Evolutionary conservation across 2,888 invertebrate genomes (phyloP), one percentile per base, ranked within the genome.

Genomic region (Dione juno): DNA sequence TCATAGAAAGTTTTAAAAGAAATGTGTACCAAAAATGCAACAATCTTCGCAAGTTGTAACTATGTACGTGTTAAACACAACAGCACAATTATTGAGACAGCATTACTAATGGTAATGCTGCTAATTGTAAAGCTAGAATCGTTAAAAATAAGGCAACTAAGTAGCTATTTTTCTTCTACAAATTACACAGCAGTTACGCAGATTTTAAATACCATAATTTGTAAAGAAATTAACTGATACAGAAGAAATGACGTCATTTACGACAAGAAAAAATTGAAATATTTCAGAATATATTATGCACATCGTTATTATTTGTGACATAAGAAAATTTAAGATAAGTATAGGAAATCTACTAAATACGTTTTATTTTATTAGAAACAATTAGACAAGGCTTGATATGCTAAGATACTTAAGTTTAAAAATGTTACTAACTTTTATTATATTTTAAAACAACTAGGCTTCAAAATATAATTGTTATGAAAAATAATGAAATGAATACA

Each of bases 151-250:
- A 16, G 11, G 48, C 61, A 19, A 64, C 64, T 58, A 67, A 72
- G 72, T 64, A 53, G 64, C 48, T 59, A 72, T 72, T 70, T 69
- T 70, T 66, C 16, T 59, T 69, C 63, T 66, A 45, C 69, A 69
- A 70, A 67, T 70, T 69, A 70, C 67, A 70, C 50, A 66, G 50
- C 10, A 61, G 50, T 59, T n/a, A 41, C 37, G 64, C 40, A 43
- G 50, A 63, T 35, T 40, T 28, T 64, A 64, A 63, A 61, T 16
- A 53, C 14, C 50, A 40, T 52, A 14, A 52, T 50, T 19, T 64
- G 37, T 19, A 37, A 50, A 64, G 21, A 45, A 45, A 61, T 61
- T 28, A 40, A 57, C 57, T 43, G 21, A 28, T 59, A 43, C 21
- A 43, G 21, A 59, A 45, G 28, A 37, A 40, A 5, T 40, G n/a